Conservation (phyloP, 2,113 vertebrate genomes). For the Acrocephalus arundinaceus region DNA sequence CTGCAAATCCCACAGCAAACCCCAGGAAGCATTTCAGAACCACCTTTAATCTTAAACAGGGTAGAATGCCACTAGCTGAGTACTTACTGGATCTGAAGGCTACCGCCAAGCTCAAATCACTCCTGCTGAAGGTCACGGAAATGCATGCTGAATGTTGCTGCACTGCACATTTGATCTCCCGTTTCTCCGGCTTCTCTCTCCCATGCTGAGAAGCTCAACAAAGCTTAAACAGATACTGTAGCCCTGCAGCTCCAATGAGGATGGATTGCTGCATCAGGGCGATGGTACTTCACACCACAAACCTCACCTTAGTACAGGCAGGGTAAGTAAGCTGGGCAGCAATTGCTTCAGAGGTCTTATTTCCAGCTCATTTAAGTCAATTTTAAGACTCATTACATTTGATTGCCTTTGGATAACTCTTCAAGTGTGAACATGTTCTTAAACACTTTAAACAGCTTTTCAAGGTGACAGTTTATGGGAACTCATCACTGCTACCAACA, state of each 20-base stretch:
- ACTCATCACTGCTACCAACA: accelerated
- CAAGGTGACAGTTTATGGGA: not conserved
- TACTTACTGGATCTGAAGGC: not conserved
- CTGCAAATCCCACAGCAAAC: not conserved
- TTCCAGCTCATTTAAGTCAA: conserved; percentile 21
- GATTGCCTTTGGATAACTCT: not conserved
- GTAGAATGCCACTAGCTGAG: not conserved
- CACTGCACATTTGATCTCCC: not conserved
- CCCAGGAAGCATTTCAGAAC: not conserved
- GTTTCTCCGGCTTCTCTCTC: not conserved
- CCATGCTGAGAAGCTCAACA: not conserved
- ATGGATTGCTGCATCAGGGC: not conserved
- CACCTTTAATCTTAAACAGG: not conserved
- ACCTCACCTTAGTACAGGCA: not conserved
- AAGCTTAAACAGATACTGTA: not conserved
- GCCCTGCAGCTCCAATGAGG: not conserved
- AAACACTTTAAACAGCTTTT: not conserved
- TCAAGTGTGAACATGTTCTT: not conserved
- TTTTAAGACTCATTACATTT: not conserved
- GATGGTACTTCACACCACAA: accelerated
- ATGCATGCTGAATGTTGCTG: not conserved
- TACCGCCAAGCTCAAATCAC: not conserved
- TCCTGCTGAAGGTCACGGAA: not conserved
- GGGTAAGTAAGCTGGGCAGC: not conserved
- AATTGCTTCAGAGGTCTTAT: not conserved